These are phyloP conservation scores for Protomyctophum bolini DNA, from an alignment of 2,113 vertebrate species.

Conservation along the genomic window DNA sequence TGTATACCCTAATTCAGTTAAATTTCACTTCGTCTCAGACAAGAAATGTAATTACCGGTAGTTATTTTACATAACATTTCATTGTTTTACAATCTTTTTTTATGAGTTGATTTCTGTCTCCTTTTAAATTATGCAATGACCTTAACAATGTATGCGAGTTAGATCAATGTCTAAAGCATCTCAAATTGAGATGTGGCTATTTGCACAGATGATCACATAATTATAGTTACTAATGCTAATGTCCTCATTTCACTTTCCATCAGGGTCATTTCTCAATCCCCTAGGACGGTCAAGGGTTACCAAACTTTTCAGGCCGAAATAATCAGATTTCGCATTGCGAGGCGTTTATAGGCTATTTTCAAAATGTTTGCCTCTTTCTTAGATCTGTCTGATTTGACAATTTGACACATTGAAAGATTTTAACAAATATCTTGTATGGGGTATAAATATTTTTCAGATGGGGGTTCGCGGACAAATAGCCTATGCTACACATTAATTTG, in stretches of 20 bases:
- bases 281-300: too few species aligned
- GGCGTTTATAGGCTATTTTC: too few species aligned
- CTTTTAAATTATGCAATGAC: constrained; percentile 39
- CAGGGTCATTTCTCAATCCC: too few species aligned
- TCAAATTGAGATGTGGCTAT: constrained; percentile 66
- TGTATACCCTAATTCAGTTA: constrained; percentile 4
- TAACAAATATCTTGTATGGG: neutral
- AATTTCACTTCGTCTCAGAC: constrained; percentile 14
- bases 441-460: too few species aligned
- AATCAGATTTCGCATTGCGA: neutral
- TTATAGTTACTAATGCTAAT: constrained; percentile 40
- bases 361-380: neutral
- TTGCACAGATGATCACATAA: constrained; percentile 71
- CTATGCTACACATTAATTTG: too few species aligned
- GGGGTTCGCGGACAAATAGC: too few species aligned
- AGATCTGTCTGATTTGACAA: neutral
- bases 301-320: neutral
- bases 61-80: neutral
- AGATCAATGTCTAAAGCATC: constrained; percentile 59
- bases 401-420: constrained; percentile 46
- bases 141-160: constrained; percentile 21
- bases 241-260: constrained; percentile 26
- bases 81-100: constrained; percentile 32
- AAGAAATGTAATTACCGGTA: neutral
- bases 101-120: constrained; percentile 26